Percentiles rank a stretch among this genome's conserved stretches.
phyloP scores from a whole-genome alignment of 2,797 vertebrate genomes.

The Pyrocephalus nanus region DNA sequence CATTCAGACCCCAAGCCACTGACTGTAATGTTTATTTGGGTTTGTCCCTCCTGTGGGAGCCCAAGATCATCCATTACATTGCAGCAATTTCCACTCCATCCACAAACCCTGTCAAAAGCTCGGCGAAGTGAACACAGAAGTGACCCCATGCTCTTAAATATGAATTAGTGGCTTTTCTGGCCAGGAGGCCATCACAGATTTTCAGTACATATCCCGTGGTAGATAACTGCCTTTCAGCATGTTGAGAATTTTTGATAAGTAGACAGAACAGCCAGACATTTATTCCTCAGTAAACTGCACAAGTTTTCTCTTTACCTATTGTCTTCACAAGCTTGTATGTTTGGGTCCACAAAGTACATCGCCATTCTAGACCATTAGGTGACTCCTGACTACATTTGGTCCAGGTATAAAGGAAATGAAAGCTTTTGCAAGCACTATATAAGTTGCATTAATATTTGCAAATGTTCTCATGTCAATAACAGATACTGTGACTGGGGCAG shows the following conservation, averaged over 20 bases:
- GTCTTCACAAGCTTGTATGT: background rate
- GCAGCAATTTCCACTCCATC: background rate
- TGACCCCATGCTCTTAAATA: background rate
- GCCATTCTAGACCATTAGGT: background rate
- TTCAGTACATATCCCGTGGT: background rate
- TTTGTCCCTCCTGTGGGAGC: background rate
- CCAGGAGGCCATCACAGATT: background rate
- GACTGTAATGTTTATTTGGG: background rate
- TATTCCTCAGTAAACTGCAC: background rate
- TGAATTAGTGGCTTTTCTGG: background rate
- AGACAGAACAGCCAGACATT: background rate
- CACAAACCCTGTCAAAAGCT: background rate
- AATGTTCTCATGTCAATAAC: background rate
- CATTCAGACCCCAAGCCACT: background rate
- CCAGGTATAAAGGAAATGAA: background rate
- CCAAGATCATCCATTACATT: background rate
- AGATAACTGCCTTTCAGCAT: constrained; percentile 18
- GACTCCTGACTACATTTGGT: background rate
- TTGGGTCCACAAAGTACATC: background rate
- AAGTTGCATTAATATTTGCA: background rate
- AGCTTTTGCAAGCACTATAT: background rate
- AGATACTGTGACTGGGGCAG: background rate
- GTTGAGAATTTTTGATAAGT: background rate
- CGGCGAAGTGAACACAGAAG: background rate
- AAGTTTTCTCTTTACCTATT: background rate